Percentiles rank a stretch among this genome's conserved stretches.
phyloP scores from a whole-genome alignment of 1,140 invertebrate genomes.

The Sminthurinus signatus region DNA sequence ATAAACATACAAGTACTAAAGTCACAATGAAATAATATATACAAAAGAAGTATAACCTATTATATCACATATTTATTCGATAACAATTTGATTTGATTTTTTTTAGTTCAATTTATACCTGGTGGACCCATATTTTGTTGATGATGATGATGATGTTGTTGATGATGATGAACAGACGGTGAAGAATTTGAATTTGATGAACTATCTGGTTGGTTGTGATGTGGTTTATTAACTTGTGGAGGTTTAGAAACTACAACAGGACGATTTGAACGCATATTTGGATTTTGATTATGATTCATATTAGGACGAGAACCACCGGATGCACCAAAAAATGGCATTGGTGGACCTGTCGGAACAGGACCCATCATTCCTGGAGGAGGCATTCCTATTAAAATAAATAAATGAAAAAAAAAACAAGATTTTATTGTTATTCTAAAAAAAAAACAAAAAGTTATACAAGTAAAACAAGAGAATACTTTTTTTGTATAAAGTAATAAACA shows the following conservation, averaged over 20 bases:
- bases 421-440: no score
- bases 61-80: no score
- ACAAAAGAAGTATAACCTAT: no score
- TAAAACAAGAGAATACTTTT: no score
- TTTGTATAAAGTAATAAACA: constrained; percentile 42
- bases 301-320: constrained; percentile 16
- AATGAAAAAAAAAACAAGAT: neutral
- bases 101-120: no score
- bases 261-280: neutral
- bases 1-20: no score
- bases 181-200: constrained; percentile 2
- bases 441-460: no score
- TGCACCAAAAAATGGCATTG: constrained; percentile 29
- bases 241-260: constrained; percentile 19
- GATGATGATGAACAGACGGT: constrained; percentile 53
- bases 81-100: no score
- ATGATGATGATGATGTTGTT: no score
- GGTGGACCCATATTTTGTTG: constrained; percentile 62
- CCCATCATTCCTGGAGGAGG: constrained; percentile 39
- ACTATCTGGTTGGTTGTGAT: no score
- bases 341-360: constrained; percentile 40
- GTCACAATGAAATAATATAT: no score
- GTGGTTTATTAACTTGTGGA: neutral
- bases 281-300: neutral
- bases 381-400: constrained; percentile 13